phyloP scores from a whole-genome alignment of 2,888 invertebrate genomes.

The Erebia epiphron region DNA sequence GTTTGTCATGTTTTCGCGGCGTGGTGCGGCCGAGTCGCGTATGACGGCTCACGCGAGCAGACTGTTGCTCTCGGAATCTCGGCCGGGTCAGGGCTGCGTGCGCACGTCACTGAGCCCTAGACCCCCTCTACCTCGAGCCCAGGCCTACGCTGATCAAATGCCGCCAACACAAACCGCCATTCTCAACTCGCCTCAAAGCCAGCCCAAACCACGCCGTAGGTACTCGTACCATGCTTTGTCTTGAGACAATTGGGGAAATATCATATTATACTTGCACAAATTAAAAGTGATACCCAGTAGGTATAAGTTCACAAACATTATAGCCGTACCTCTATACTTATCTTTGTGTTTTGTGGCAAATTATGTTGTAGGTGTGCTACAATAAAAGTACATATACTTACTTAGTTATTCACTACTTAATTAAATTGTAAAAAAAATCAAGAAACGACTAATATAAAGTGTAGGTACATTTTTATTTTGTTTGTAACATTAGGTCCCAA shows the following conservation, averaged over 20 bases:
- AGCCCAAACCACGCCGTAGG: not conserved
- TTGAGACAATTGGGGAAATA: not conserved
- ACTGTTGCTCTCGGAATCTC: conserved; percentile 68
- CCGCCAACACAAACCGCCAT: conserved; percentile 50
- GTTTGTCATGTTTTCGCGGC: conserved; percentile 70
- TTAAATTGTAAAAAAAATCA: too few relatives aligned
- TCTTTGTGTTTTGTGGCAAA: too few relatives aligned
- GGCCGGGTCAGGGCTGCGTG: conserved; percentile 69
- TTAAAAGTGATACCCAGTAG: conserved; percentile 1
- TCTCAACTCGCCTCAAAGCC: conserved; percentile 52
- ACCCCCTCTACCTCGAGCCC: conserved; percentile 47
- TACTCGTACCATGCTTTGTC: conserved; percentile 14
- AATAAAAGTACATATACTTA: too few relatives aligned
- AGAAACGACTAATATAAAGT: too few relatives aligned
- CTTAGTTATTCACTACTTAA: too few relatives aligned
- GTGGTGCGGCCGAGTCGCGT: conserved; percentile 60
- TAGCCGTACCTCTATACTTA: too few relatives aligned
- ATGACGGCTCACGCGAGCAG: conserved; percentile 75
- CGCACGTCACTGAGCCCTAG: conserved; percentile 57
- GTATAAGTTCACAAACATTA: not conserved
- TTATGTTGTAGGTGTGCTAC: too few relatives aligned
- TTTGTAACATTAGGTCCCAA: too few relatives aligned
- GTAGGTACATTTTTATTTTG: too few relatives aligned
- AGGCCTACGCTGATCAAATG: conserved; percentile 45
- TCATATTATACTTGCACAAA: too few relatives aligned